Percentiles rank a stretch among this genome's conserved stretches.
These are phyloP conservation scores for Cladopsammia gracilis DNA, from an alignment of 64 coral and sea anemone species.

Conservation along the genomic window DNA sequence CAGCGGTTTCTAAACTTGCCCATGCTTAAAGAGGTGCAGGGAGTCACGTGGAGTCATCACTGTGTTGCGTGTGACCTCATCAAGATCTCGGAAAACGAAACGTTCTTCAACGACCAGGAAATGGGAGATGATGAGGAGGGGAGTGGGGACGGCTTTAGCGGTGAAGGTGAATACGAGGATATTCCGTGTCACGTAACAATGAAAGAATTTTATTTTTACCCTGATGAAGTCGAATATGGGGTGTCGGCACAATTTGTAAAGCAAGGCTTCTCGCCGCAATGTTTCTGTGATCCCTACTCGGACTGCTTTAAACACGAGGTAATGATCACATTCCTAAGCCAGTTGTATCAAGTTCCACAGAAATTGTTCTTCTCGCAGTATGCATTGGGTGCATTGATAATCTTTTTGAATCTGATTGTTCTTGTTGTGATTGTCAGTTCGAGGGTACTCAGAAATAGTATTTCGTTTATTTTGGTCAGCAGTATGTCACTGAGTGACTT, in stretches of 20 bases:
- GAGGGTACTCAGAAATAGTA: conserved; percentile 53
- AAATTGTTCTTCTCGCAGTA: conserved; percentile 72
- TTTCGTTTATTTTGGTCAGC: conserved; percentile 77
- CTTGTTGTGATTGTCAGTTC: conserved; percentile 64
- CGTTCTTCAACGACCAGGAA: conserved; percentile 21
- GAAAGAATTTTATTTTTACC: conserved; percentile 30
- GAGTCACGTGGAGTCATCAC: conserved; percentile 78
- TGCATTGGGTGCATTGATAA: conserved; percentile 57
- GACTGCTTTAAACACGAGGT: conserved; percentile 70
- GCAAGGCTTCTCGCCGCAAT: conserved; percentile 73
- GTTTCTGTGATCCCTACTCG: conserved; percentile 13
- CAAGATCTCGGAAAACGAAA: conserved; percentile 38
- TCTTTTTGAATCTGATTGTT: conserved; percentile 71
- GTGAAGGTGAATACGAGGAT: background rate
- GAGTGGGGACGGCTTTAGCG: conserved; percentile 23
- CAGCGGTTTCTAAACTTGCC: conserved; percentile 59
- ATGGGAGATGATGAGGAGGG: conserved; percentile 36
- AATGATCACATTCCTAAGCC: conserved; percentile 46
- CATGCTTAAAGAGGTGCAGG: conserved; percentile 68
- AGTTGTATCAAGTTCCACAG: conserved; percentile 61
- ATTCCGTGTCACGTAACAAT: background rate
- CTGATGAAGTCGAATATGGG: conserved; percentile 37
- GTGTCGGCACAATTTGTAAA: conserved; percentile 38
- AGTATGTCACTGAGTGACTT: conserved; percentile 82
- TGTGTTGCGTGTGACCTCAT: conserved; percentile 74